phyloP scores from a whole-genome alignment of 2,888 invertebrate species.

The Artemia sinica region DNA sequence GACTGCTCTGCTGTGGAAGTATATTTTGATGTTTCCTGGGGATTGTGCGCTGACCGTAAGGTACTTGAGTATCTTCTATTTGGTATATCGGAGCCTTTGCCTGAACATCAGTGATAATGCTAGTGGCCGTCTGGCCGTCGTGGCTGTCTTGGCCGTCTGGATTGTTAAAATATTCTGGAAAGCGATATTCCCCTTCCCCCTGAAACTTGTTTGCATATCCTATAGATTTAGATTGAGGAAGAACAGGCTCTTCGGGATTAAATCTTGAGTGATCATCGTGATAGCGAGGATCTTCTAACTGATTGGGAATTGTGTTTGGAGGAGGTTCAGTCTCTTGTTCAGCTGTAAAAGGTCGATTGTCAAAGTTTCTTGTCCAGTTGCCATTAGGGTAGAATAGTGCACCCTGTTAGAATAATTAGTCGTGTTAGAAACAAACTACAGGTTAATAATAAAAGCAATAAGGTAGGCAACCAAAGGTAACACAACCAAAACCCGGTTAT shows the following conservation, averaged over 20 bases:
- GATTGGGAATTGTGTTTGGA: background rate
- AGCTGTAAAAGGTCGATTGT: background rate
- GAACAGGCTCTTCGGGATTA: background rate
- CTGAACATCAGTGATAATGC: background rate
- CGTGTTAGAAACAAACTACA: constrained; percentile 7
- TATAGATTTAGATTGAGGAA: background rate
- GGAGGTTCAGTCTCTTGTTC: background rate
- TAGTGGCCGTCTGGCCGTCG: background rate
- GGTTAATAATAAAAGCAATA: background rate
- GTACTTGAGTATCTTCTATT: too few relatives aligned
- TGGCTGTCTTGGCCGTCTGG: background rate
- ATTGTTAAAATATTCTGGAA: constrained; percentile 2
- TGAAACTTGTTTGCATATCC: background rate
- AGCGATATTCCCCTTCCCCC: background rate
- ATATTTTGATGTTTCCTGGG: too few relatives aligned
- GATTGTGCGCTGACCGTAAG: too few relatives aligned
- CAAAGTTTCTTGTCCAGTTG: constrained; percentile 12
- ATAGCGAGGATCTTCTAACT: background rate
- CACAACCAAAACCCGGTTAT: too few relatives aligned
- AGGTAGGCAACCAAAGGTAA: too few relatives aligned
- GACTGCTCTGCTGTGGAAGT: too few relatives aligned
- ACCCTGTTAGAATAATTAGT: constrained; percentile 7
- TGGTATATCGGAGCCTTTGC: background rate
- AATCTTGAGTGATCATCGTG: background rate
- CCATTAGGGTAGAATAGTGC: constrained; percentile 8